Evolutionary conservation across 2,888 invertebrate genomes (phyloP).

Genomic region (Nomada fabriciana): DNA sequence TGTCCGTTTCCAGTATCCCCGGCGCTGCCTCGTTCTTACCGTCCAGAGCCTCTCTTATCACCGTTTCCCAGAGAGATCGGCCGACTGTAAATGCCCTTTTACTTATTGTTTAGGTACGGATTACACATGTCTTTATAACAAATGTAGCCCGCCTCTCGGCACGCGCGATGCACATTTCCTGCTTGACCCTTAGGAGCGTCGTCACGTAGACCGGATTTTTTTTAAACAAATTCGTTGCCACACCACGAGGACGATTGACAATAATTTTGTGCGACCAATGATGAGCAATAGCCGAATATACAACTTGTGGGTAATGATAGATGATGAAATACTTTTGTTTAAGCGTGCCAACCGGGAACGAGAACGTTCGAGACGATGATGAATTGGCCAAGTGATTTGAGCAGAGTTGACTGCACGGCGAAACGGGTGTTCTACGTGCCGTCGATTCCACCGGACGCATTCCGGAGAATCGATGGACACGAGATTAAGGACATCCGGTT

Average conservation of each 20-base stretch:
- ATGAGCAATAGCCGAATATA: neutral
- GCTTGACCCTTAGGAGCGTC: conserved; percentile 74
- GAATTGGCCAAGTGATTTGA: conserved; percentile 47
- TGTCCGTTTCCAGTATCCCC: conserved; percentile 19
- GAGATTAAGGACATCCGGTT: conserved; percentile 28
- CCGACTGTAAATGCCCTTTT: conserved; percentile 80
- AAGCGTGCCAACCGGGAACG: conserved; percentile 31
- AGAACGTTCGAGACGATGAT: neutral
- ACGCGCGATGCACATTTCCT: conserved; percentile 77
- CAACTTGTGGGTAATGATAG: neutral
- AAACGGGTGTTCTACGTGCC: conserved; percentile 55
- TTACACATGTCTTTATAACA: conserved; percentile 76
- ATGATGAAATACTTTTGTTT: conserved; percentile 26
- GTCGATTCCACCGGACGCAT: conserved; percentile 78
- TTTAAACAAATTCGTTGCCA: neutral
- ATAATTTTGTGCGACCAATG: neutral
- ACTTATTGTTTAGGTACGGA: conserved; percentile 84
- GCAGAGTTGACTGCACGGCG: conserved; percentile 25
- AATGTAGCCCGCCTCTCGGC: conserved; percentile 82
- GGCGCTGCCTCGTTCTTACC: neutral
- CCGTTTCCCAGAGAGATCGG: conserved; percentile 78
- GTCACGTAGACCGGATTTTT: conserved; percentile 51
- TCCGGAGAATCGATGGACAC: conserved; percentile 74
- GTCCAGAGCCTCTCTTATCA: conserved; percentile 9
- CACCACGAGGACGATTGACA: neutral